These are phyloP conservation scores for Peromyscus polionotus DNA, from an alignment of 2,113 vertebrate genomes.

Conservation along the genomic window DNA sequence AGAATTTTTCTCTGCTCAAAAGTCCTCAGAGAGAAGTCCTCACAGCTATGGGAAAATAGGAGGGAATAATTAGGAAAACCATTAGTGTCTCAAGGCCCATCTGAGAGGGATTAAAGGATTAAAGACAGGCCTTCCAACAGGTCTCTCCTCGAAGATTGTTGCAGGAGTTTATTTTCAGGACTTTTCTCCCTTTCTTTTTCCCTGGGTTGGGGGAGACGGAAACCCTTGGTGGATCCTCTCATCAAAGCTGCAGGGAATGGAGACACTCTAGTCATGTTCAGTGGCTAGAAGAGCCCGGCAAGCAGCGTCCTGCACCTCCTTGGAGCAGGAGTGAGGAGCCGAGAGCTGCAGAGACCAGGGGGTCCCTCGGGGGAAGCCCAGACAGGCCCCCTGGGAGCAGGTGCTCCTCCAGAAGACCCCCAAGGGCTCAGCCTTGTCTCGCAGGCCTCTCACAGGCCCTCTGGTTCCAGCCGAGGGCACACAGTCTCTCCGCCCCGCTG, in stretches of 20 bases:
- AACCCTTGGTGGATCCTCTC: conserved; percentile 53
- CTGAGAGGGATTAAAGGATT: conserved; percentile 92
- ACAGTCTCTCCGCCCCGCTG: neutral
- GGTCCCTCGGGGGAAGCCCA: neutral
- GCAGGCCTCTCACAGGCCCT: neutral
- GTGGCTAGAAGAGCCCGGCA: neutral
- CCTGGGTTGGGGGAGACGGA: conserved; percentile 25
- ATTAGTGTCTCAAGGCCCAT: conserved; percentile 88
- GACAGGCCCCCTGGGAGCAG: neutral
- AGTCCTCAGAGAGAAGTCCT: conserved; percentile 85
- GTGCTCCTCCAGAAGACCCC: neutral
- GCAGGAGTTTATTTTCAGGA: conserved; percentile 65
- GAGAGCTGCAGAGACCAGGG: neutral
- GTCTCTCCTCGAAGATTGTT: conserved; percentile 81
- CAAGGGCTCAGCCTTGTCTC: neutral
- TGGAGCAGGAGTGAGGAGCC: neutral
- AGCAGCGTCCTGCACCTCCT: conserved; percentile 6
- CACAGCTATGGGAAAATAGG: conserved; percentile 87
- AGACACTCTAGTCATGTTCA: neutral
- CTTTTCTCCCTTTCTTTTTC: conserved; percentile 61
- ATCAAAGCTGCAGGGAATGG: conserved; percentile 62
- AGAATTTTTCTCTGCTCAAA: conserved; percentile 83
- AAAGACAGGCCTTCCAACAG: conserved; percentile 82
- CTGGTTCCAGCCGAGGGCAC: neutral
- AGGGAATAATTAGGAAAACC: conserved; percentile 88